Conservation (phyloP, 2,797 vertebrate genomes). For the Champsocephalus gunnari region DNA sequence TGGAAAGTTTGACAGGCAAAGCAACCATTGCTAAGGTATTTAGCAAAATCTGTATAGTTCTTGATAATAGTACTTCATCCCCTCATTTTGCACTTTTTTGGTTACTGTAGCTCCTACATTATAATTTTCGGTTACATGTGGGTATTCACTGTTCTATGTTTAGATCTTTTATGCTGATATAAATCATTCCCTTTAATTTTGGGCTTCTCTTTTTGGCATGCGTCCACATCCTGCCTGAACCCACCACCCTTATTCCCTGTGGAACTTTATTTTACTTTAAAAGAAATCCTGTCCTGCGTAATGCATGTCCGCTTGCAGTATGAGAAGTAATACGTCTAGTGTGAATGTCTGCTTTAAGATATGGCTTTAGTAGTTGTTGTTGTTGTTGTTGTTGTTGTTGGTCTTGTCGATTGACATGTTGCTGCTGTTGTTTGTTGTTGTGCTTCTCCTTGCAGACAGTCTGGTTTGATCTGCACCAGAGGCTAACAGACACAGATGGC, state of each 20-base stretch:
- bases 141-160: conserved; percentile 6
- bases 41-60: neutral
- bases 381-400: conserved; percentile 59
- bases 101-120: neutral
- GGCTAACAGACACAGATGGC: conserved; percentile 93
- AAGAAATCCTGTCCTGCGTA: conserved; percentile 4
- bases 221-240: conserved; percentile 18
- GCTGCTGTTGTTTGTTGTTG: conserved; percentile 79
- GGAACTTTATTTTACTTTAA: neutral
- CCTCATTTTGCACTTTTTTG: conserved; percentile 2
- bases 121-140: conserved; percentile 7
- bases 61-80: neutral
- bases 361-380: conserved; percentile 50
- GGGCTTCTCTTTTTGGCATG: conserved; percentile 4
- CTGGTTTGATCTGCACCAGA: conserved; percentile 97
- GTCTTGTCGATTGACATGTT: conserved; percentile 75
- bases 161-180: conserved; percentile 6
- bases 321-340: conserved; percentile 16
- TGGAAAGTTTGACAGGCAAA: neutral
- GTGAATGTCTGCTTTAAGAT: conserved; percentile 47
- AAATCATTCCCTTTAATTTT: conserved; percentile 25
- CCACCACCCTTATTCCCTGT: neutral
- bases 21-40: neutral
- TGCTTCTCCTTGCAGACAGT: conserved; percentile 90
- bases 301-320: conserved; percentile 1